Base-by-base conservation (phyloP, 2,888 invertebrate genomes). In the Xylocampa areola region DNA sequence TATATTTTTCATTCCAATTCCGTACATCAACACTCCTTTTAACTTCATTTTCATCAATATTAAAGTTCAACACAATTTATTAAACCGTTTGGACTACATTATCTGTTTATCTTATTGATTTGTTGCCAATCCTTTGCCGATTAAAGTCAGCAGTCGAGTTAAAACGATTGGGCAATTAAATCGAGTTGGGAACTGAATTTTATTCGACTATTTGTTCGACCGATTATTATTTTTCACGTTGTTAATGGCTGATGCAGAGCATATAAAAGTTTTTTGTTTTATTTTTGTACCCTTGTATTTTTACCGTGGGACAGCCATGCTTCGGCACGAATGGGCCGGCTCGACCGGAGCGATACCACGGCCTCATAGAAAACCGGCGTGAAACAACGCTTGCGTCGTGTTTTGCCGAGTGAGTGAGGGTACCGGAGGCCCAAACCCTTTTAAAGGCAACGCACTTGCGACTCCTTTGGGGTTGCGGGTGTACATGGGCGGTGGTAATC, bases 41-140 rank as follows among this genome's bases (percentile, higher is more conserved):
- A 16, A 49, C 41, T 68, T 55, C 6, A 13, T 54, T 53, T 35
- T 44, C 55, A 61, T 71, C 52, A 40, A 69, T 65, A 53, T 41
- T 60, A 68, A 71, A 73, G 57, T 66, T 61, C 44, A 66, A 62
- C 62, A 59, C 62, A 59, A 70, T 73, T 62, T 71, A 73, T 69
- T 52, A 58, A 70, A 53, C 37, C 44, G 39, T 60, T 36, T 41
- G 40, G 39, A 35, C 16, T 54, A 30, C 60, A 44, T 17, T 54
- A 17, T 50, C 65, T 66, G 51, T 72, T 67, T 74, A 73, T 72
- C 71, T 73, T 73, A 48, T 60, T 74, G 74, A 72, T 73, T 72
- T 72, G 63, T 72, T 43, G 59, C 51, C 65, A 68, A 62, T 62
- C 70, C 73, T 49, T 52, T 67, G 23, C 51, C 48, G 67, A 72